phyloP scores from a whole-genome alignment of 2,888 invertebrate species.

The Caenorhabditis sinica region DNA sequence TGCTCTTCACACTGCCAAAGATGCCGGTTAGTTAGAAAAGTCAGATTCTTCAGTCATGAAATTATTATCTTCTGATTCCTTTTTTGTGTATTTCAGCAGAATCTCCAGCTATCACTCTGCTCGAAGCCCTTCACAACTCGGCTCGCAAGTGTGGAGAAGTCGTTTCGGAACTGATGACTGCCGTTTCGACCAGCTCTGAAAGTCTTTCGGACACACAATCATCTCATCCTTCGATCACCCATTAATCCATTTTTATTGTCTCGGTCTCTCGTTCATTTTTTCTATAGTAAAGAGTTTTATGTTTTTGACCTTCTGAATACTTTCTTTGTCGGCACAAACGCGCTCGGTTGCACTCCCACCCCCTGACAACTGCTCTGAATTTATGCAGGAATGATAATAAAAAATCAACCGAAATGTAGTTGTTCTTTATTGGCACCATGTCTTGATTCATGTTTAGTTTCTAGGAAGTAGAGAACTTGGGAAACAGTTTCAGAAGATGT shows the following conservation, averaged over 20 bases:
- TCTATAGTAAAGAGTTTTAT: neutral
- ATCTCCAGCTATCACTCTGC: neutral
- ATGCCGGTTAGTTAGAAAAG: conserved; percentile 14
- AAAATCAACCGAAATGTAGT: no score
- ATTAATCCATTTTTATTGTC: conserved; percentile 6
- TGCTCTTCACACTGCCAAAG: conserved; percentile 52
- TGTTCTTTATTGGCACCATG: no score
- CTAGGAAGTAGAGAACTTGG: no score
- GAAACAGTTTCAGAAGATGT: no score
- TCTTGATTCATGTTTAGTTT: no score
- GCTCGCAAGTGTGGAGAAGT: conserved; percentile 42
- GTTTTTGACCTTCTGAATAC: neutral
- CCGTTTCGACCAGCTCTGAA: conserved; percentile 44
- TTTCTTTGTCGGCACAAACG: no score
- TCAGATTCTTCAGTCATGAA: neutral
- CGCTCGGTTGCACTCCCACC: no score
- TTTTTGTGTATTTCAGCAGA: conserved; percentile 25
- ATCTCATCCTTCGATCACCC: conserved; percentile 34
- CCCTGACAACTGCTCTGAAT: no score
- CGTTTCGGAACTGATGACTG: conserved; percentile 48
- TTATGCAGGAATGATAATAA: no score
- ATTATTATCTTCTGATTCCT: neutral
- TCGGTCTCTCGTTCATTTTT: neutral
- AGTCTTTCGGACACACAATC: conserved; percentile 43
- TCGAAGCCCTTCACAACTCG: conserved; percentile 41